Percentiles rank a stretch among this genome's conserved stretches.
phyloP scores from a whole-genome alignment of 2,797 vertebrate genomes.

The Tragopan temminckii region DNA sequence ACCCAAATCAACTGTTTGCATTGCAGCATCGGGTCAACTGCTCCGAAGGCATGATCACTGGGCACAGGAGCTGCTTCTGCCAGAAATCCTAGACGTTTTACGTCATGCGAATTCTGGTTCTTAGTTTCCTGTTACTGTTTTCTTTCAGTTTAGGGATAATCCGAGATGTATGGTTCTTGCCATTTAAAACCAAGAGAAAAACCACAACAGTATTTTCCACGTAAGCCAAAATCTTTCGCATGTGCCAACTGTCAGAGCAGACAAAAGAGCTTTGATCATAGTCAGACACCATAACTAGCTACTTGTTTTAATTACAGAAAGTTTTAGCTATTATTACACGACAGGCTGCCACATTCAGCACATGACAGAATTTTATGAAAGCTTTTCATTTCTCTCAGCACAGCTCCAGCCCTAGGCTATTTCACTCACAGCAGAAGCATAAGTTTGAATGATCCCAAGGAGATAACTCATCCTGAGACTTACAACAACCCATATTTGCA shows the following conservation, averaged over 20 bases:
- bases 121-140: constrained; percentile 56
- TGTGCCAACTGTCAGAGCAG: constrained; percentile 69
- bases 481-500: accelerated
- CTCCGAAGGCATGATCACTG: not conserved
- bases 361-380: constrained; percentile 69
- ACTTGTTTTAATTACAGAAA: constrained; percentile 77
- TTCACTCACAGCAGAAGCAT: constrained; percentile 29
- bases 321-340: constrained; percentile 65
- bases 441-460: not conserved
- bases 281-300: constrained; percentile 74
- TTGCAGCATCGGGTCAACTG: not conserved
- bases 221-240: constrained; percentile 68
- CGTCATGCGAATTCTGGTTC: constrained; percentile 23
- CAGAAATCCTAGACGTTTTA: constrained; percentile 42
- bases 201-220: constrained; percentile 66
- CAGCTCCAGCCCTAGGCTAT: constrained; percentile 63
- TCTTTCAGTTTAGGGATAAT: constrained; percentile 67
- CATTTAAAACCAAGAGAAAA: constrained; percentile 66
- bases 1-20: not conserved
- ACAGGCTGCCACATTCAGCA: constrained; percentile 61
- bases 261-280: constrained; percentile 77
- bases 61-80: not conserved
- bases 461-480: not conserved
- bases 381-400: constrained; percentile 61
- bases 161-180: constrained; percentile 36